Percentiles rank a stretch among this genome's conserved stretches.
Evolutionary conservation across 2,888 invertebrate genomes (phyloP).

Genomic region (Trachelus tabidus): DNA sequence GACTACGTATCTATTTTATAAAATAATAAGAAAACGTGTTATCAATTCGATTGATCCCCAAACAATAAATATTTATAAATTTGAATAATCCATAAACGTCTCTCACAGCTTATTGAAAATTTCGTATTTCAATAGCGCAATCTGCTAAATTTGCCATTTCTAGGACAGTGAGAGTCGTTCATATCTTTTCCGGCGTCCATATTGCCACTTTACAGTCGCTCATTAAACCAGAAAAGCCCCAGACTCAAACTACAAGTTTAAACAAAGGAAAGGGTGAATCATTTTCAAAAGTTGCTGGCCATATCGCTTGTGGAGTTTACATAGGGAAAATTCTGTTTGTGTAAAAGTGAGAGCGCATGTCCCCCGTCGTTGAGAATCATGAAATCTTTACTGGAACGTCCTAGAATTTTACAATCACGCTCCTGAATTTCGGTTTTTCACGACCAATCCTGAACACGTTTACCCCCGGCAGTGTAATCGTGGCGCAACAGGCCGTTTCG

Average conservation of each 20-base stretch:
- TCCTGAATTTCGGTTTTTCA: neutral
- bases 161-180: neutral
- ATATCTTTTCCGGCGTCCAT: neutral
- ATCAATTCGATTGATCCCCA: neutral
- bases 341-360: neutral
- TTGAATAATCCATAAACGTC: neutral
- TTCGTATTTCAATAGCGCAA: neutral
- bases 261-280: neutral
- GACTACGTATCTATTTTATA: neutral
- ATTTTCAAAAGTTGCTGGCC: neutral
- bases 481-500: constrained; percentile 1
- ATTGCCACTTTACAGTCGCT: neutral
- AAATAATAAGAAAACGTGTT: neutral
- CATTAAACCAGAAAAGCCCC: neutral
- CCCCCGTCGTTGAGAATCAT: neutral
- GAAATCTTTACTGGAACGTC: neutral
- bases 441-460: neutral
- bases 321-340: neutral
- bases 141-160: neutral
- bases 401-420: neutral
- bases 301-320: neutral
- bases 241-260: neutral
- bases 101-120: neutral
- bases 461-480: neutral
- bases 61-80: neutral